Evolutionary conservation across 2,797 vertebrate species (phyloP).

Genomic region (Strix occidentalis): DNA sequence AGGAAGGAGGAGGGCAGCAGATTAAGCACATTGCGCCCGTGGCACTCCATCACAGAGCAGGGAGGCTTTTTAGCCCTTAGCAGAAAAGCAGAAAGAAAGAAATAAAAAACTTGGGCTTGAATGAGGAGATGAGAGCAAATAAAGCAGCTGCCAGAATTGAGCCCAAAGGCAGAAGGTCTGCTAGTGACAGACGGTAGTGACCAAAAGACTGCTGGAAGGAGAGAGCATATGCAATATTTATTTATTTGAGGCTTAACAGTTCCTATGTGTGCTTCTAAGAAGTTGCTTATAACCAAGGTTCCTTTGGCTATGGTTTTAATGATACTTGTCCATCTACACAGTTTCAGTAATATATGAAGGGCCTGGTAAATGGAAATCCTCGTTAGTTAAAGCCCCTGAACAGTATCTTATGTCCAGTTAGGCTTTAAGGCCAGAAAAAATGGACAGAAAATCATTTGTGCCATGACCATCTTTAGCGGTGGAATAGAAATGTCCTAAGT

Average conservation of each 20-base stretch:
- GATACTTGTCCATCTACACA: not conserved
- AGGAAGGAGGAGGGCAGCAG: not conserved
- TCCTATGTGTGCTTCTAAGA: not conserved
- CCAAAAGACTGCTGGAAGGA: conserved; percentile 50
- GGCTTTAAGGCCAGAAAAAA: not conserved
- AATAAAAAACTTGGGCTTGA: not conserved
- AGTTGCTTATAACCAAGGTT: not conserved
- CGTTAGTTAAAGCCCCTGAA: not conserved
- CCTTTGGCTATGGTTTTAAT: not conserved
- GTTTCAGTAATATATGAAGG: not conserved
- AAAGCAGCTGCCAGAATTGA: conserved; percentile 45
- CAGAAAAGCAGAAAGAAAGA: not conserved
- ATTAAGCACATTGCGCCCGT: not conserved
- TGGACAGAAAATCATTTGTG: not conserved
- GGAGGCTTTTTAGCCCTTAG: not conserved
- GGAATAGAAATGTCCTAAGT: not conserved
- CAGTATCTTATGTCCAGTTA: not conserved
- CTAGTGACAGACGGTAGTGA: conserved; percentile 50
- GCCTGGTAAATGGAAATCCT: not conserved
- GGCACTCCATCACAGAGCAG: not conserved
- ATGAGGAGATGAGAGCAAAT: conserved; percentile 12
- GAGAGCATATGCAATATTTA: conserved; percentile 13
- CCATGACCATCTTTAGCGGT: not conserved
- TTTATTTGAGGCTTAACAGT: conserved; percentile 1
- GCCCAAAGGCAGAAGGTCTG: conserved; percentile 54